Evolutionary conservation across 2,113 vertebrate genomes (phyloP), one percentile per base, ranked within the genome.

Genomic region (Micromys minutus): DNA sequence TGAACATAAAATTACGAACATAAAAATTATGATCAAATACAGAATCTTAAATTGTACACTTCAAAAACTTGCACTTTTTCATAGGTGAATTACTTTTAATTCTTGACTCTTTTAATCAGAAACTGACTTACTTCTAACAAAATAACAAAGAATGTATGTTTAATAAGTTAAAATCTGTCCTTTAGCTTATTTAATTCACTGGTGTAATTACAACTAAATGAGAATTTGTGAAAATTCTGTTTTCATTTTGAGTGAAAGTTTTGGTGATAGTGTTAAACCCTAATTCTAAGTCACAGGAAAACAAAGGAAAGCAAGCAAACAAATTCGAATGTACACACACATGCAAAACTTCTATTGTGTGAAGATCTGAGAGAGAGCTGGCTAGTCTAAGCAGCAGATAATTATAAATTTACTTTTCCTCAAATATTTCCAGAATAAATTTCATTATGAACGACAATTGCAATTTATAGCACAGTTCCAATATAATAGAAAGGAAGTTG

Each of bases 231-330:
- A 88, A 83, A 63, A 63, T 29, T 22, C 39, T 93, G 39, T 91
- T 93, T 91, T 84, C 55, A 63, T 10, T 87, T 86, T 90, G 47
- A 83, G 69, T 77, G 42, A 93, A 93, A 77, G 69, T 93, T 87
- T 75, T 87, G 87, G 57, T 52, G 50, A 75, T 63, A n/a, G 42
- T 55, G 39, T 24, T 65, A 87, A 81, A 59, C 50, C 50, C 69
- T 55, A 67, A 90, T 90, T 75, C 26, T 67, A 86, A 90, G 85
- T 81, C 88, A 75, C n/a, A 69, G 63, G 26, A 80, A 80, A 87
- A 81, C 92, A 91, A 91, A 89, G n/a, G 81, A 83, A 84, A 86
- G 55, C 22, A 93, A 77, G 76, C 10, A 93, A 84, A 84, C 15
- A 93, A 61, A 77, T 72, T 2, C 4, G 36, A 85, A 7, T n/a